These are phyloP conservation scores for Solenodon paradoxus DNA, from an alignment of 2,113 vertebrate species.

Conservation along the genomic window DNA sequence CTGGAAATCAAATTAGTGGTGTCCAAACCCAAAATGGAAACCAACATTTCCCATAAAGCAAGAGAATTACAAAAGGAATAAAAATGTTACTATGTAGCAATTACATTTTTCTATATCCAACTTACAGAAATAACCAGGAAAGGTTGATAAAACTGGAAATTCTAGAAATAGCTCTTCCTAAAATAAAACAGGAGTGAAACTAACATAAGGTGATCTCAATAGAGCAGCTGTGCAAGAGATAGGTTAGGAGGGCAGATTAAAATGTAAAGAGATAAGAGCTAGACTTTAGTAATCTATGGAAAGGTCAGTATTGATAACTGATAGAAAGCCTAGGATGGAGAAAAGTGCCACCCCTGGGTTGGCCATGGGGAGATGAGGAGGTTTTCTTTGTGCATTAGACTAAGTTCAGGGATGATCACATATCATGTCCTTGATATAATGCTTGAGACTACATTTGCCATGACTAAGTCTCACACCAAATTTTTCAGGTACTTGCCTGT, in stretches of 20 bases:
- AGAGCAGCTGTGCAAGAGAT: neutral
- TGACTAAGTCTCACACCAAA: neutral
- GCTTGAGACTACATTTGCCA: neutral
- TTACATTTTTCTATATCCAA: neutral
- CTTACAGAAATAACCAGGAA: constrained; percentile 20
- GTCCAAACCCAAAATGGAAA: neutral
- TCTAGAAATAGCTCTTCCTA: constrained; percentile 32
- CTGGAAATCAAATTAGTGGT: neutral
- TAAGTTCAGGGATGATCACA: neutral
- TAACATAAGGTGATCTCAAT: neutral
- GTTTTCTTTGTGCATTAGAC: neutral
- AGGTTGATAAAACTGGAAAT: neutral
- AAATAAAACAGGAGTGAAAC: constrained; percentile 46
- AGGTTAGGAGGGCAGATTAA: neutral
- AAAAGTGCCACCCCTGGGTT: neutral
- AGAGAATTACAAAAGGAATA: neutral
- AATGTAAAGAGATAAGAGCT: neutral
- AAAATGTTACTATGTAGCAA: neutral
- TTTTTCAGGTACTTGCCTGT: neutral
- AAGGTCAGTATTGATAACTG: neutral
- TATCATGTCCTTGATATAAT: neutral
- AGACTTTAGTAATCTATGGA: neutral
- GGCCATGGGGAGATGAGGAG: too few relatives aligned
- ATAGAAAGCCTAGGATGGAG: neutral
- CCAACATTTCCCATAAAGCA: neutral